Base-by-base conservation (phyloP, 2,113 vertebrate species). In the Halcyon malimbica region DNA sequence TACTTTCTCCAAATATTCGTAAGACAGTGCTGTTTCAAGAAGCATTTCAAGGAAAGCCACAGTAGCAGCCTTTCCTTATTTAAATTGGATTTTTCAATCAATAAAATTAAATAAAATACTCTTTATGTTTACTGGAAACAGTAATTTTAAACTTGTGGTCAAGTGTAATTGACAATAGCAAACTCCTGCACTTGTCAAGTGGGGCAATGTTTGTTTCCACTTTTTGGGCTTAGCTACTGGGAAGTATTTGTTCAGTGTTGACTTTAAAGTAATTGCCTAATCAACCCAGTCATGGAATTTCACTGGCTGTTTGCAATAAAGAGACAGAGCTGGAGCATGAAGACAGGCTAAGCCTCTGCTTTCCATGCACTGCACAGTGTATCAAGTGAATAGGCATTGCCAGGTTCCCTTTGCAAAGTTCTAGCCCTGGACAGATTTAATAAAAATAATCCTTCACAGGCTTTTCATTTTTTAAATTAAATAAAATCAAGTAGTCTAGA, bases 61-160 rank as follows among this genome's bases (percentile, higher is more conserved):
- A 97, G 96, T 96, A 97, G 95, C 95, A 91, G 75, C 29, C 84
- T 97, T 96, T 94, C 93, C 84, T 68, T 75, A 92, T 93, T 97
- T 96, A 96, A 97, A 96, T 89, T 89, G 69, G 56, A 96, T 96
- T 97, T 95, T 97, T 97, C 69, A 96, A 91, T 97, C 97, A 97
- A 95, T 95, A 94, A 91, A 95, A 90, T 69, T 95, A 97, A 98
- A 97, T 89, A 87, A 97, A 97, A 96, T 97, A 96, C 37, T 93
- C 57, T 94, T 97, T 90, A 91, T 91, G 78, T 97, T 97, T 97
- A 94, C 90, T 97, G 83, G 87, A 97, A 97, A 96, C 19, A 73
- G 94, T 93, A 89, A 97, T 94, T 96, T 96, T 93, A 97, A 97
- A 93, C 87, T 90, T 94, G 91, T 33, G 78, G 93, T 89, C 74